Conservation (phyloP, 2,888 invertebrate species). For the Amblyjoppa fuscipennis region DNA sequence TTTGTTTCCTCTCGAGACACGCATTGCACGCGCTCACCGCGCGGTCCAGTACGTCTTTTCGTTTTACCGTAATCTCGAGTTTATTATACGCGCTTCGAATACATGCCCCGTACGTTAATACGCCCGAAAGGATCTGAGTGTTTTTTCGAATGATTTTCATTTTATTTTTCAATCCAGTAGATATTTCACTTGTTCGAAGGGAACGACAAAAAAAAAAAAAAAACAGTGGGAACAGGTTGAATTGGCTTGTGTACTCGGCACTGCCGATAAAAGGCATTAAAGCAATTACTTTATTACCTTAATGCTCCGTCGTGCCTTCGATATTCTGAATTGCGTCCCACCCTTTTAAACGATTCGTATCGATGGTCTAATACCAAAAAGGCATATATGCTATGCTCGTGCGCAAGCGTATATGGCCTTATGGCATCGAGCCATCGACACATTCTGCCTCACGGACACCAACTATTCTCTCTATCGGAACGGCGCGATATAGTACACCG, state of each 20-base stretch:
- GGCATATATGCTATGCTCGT: not conserved
- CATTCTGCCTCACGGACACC: not conserved
- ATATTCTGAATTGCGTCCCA: not conserved
- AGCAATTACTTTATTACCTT: slow-evolving; percentile 38
- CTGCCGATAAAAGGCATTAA: slow-evolving; percentile 6
- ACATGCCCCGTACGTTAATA: slow-evolving; percentile 17
- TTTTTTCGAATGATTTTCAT: not conserved
- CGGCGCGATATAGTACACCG: not conserved
- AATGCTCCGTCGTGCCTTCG: not conserved
- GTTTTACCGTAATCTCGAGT: not conserved
- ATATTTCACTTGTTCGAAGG: slow-evolving; percentile 9
- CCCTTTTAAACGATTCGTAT: not conserved
- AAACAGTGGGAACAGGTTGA: not conserved
- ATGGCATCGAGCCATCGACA: not conserved
- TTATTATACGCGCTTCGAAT: slow-evolving; percentile 6
- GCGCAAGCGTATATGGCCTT: not conserved
- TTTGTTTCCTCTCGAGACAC: slow-evolving; percentile 31
- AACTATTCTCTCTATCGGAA: not conserved
- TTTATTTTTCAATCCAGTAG: slow-evolving; percentile 10
- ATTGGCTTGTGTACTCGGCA: not conserved
- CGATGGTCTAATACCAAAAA: not conserved
- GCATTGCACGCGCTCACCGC: slow-evolving; percentile 17
- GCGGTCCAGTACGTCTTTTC: not conserved
- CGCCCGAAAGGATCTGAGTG: not conserved
- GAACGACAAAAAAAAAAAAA: not conserved